Conservation (phyloP, 1,140 invertebrate species). For the Copidosoma floridanum region DNA sequence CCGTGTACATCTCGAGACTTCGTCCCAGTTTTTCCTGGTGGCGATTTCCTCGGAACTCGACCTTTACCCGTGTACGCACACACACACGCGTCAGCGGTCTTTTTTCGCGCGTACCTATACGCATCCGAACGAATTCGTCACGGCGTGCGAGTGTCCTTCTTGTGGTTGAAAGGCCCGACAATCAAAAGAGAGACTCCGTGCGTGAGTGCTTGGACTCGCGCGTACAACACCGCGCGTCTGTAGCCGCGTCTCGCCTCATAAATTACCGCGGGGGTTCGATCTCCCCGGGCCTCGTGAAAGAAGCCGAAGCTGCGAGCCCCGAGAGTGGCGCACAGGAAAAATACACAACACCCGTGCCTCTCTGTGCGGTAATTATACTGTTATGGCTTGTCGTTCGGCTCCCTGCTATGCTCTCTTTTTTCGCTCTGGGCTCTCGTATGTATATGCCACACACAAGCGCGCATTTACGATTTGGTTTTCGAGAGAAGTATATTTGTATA, state of each 20-base stretch:
- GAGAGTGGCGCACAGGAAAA: not conserved
- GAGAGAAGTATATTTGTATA: too few species aligned
- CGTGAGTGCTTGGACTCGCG: conserved; percentile 6
- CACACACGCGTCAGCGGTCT: too few species aligned
- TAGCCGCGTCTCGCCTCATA: conserved; percentile 25
- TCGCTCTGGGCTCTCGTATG: too few species aligned
- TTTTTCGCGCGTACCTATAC: not conserved
- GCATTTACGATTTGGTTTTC: too few species aligned
- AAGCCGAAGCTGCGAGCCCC: not conserved
- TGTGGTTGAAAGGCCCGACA: too few species aligned
- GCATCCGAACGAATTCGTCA: conserved; percentile 36
- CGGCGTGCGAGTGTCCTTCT: conserved; percentile 16
- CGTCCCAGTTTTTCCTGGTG: not conserved
- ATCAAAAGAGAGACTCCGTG: too few species aligned
- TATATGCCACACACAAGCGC: too few species aligned
- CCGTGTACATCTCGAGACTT: too few species aligned
- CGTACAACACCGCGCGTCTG: not conserved
- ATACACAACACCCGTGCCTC: too few species aligned
- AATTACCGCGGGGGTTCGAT: conserved; percentile 20
- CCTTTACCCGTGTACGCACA: not conserved
- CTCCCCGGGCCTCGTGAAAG: not conserved
- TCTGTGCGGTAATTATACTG: conserved; percentile 31
- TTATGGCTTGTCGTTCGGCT: conserved; percentile 20
- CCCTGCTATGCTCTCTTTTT: too few species aligned
- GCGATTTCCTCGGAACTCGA: not conserved